phyloP scores from a whole-genome alignment of 1,140 invertebrate species.

The Phocides pigmalion region DNA sequence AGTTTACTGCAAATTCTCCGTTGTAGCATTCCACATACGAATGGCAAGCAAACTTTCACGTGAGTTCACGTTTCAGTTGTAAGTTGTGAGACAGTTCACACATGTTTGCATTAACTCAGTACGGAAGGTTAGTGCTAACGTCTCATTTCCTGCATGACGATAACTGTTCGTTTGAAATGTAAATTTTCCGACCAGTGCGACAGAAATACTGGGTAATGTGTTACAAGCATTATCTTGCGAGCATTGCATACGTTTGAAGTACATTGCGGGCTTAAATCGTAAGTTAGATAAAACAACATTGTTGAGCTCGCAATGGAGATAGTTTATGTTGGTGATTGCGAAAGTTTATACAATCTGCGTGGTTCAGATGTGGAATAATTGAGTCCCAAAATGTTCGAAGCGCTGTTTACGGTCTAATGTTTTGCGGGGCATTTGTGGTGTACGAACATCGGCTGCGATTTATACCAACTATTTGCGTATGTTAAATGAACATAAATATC shows the following conservation, averaged over 20 bases:
- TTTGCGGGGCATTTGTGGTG: slow-evolving; percentile 31
- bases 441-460: slow-evolving; percentile 28
- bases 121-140: slow-evolving; percentile 33
- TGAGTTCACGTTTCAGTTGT: slow-evolving; percentile 9
- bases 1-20: neutral
- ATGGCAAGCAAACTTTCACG: slow-evolving; percentile 14
- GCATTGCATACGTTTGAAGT: slow-evolving; percentile 19
- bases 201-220: slow-evolving; percentile 14
- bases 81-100: slow-evolving; percentile 20
- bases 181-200: slow-evolving; percentile 27
- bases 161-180: slow-evolving; percentile 38
- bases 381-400: slow-evolving; percentile 32
- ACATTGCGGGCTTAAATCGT: slow-evolving; percentile 22
- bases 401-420: slow-evolving; percentile 34
- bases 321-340: slow-evolving; percentile 26
- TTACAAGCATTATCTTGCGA: slow-evolving; percentile 17
- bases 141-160: slow-evolving; percentile 36
- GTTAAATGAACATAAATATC: slow-evolving; percentile 27
- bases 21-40: neutral
- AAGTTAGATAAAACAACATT: slow-evolving; percentile 15
- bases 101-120: slow-evolving; percentile 31
- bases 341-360: slow-evolving; percentile 22
- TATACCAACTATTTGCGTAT: slow-evolving; percentile 32
- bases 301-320: slow-evolving; percentile 25
- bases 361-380: slow-evolving; percentile 33